Conservation (phyloP, 2,113 vertebrate genomes). For the Pipra filicauda region DNA sequence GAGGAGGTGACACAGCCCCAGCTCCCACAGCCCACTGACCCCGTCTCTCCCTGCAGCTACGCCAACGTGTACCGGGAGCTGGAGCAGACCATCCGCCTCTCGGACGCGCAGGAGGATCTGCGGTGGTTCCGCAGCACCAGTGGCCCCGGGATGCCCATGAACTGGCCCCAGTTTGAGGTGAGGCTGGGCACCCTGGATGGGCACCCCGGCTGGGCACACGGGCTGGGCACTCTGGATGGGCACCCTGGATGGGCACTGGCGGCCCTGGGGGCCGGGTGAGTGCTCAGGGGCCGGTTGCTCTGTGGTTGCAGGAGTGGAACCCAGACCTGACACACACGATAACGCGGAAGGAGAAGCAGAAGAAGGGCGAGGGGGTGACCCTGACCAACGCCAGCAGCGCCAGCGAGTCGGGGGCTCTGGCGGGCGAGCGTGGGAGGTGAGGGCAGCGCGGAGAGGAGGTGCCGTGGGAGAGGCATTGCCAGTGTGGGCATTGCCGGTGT, state of each 20-base stretch:
- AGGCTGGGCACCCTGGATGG: not conserved
- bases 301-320: conserved; percentile 88
- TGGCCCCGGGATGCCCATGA: conserved; percentile 95
- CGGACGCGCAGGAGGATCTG: conserved; percentile 95
- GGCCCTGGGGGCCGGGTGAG: rapidly evolving
- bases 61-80: conserved; percentile 90
- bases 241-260: rapidly evolving
- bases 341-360: conserved; percentile 91
- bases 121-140: conserved; percentile 97
- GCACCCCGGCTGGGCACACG: rapidly evolving
- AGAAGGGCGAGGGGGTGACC: conserved; percentile 85
- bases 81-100: conserved; percentile 88
- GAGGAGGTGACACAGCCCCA: not conserved
- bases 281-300: not conserved
- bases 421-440: conserved; percentile 92
- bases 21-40: not conserved
- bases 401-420: conserved; percentile 83
- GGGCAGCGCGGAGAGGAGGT: rapidly evolving
- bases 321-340: conserved; percentile 87
- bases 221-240: not conserved
- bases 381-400: conserved; percentile 80
- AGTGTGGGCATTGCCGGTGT: rapidly evolving
- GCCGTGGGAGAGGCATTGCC: rapidly evolving
- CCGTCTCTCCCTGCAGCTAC: conserved; percentile 74
- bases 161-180: conserved; percentile 97